These are phyloP conservation scores for Torymus auratus DNA, from an alignment of 2,888 invertebrate genomes.

Conservation along the genomic window DNA sequence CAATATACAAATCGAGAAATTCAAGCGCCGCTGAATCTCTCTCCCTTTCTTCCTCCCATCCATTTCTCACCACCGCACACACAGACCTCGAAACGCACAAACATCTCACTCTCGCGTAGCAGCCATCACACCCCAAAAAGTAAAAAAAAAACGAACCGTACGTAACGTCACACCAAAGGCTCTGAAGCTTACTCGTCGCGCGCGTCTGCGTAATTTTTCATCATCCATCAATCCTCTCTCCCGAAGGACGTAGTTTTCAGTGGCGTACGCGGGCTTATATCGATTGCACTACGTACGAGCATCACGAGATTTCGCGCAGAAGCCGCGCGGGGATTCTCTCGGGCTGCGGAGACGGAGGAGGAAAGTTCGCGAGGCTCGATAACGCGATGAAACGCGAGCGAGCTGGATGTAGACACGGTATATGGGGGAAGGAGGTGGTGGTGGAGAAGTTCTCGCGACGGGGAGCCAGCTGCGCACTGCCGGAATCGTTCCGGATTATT, in stretches of 20 bases:
- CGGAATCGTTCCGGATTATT: constrained; percentile 37
- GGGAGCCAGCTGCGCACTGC: background rate
- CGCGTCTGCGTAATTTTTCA: constrained; percentile 41
- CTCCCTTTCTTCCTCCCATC: too few relatives aligned
- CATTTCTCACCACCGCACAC: too few relatives aligned
- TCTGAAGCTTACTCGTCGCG: constrained; percentile 8
- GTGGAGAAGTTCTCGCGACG: background rate
- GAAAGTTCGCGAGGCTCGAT: constrained; percentile 30
- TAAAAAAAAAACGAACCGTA: background rate
- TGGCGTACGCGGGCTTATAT: constrained; percentile 4
- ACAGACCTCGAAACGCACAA: too few relatives aligned
- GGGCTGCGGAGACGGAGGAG: background rate
- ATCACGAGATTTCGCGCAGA: background rate
- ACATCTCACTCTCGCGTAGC: too few relatives aligned
- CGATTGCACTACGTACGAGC: constrained; percentile 5
- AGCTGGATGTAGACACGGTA: too few relatives aligned
- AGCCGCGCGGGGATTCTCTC: background rate
- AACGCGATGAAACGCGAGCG: constrained; percentile 39
- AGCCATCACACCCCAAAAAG: background rate
- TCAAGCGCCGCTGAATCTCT: too few relatives aligned
- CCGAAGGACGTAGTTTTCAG: constrained; percentile 1
- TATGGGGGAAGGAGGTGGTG: background rate
- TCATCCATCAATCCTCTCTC: constrained; percentile 42
- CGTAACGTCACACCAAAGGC: background rate
- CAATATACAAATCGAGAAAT: too few relatives aligned